Conservation (phyloP, 2,888 invertebrate species). For the Rutpela maculata region DNA sequence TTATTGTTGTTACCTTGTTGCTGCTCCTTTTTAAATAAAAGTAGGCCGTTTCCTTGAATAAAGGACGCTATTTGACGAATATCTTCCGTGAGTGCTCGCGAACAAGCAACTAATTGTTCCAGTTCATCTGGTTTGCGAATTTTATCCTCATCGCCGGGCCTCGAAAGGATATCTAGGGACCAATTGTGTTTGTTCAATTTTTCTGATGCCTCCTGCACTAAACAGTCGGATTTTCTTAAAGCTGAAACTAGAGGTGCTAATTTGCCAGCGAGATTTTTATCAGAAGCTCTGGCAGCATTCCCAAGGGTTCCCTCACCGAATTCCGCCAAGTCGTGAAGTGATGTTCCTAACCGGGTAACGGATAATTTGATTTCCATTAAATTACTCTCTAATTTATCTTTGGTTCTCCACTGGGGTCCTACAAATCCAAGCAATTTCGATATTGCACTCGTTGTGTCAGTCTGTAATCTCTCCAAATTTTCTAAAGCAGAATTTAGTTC, state of each 20-base stretch:
- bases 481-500: slow-evolving; percentile 87
- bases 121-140: slow-evolving; percentile 85
- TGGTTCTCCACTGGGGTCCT: slow-evolving; percentile 87
- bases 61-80: slow-evolving; percentile 93
- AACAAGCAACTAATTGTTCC: slow-evolving; percentile 91
- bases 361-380: slow-evolving; percentile 90
- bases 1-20: slow-evolving; percentile 71
- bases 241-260: slow-evolving; percentile 87
- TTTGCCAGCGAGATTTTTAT: slow-evolving; percentile 83
- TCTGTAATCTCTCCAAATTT: slow-evolving; percentile 83
- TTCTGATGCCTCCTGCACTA: slow-evolving; percentile 86
- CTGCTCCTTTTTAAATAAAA: slow-evolving; percentile 82
- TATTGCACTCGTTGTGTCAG: slow-evolving; percentile 88
- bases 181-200: slow-evolving; percentile 86
- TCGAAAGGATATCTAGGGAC: slow-evolving; percentile 81
- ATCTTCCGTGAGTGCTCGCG: slow-evolving; percentile 91
- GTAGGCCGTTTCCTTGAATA: slow-evolving; percentile 89
- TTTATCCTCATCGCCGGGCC: slow-evolving; percentile 70
- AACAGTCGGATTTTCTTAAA: slow-evolving; percentile 85
- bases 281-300: slow-evolving; percentile 88
- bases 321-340: slow-evolving; percentile 90
- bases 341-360: slow-evolving; percentile 85
- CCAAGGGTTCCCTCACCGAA: slow-evolving; percentile 93
- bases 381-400: slow-evolving; percentile 85
- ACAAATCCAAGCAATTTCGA: slow-evolving; percentile 87